Conservation (phyloP, 2,888 invertebrate genomes). For the Drosophila subsilvestris region DNA sequence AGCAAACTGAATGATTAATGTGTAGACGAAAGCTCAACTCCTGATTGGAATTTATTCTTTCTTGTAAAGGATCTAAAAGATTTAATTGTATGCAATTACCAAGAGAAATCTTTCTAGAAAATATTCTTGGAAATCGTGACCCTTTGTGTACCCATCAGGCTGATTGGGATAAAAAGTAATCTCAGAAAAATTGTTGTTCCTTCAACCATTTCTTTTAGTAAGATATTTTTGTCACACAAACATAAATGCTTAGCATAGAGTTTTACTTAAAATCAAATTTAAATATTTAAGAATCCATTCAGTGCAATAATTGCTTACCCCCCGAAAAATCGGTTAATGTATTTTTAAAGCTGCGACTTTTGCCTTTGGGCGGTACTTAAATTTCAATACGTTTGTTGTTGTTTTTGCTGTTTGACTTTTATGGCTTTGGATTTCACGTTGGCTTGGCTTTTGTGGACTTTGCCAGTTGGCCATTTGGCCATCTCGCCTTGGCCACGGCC, state of each 20-base stretch:
- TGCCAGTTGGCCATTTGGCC: constrained; percentile 34
- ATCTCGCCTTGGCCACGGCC: constrained; percentile 26
- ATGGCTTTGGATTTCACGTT: constrained; percentile 48
- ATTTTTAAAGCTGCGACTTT: constrained; percentile 28
- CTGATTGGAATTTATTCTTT: background rate
- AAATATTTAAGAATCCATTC: background rate
- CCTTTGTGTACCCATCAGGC: background rate
- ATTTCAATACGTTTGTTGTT: constrained; percentile 30
- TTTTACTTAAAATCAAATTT: background rate
- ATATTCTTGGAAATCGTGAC: background rate
- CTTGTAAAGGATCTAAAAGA: background rate
- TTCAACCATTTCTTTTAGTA: too few relatives aligned
- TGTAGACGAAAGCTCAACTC: background rate
- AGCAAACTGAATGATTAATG: constrained; percentile 1
- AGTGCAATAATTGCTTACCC: constrained; percentile 2
- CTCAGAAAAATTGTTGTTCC: background rate
- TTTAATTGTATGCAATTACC: background rate
- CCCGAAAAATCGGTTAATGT: background rate
- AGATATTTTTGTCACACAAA: too few relatives aligned
- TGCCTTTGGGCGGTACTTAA: constrained; percentile 45
- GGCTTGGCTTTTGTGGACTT: constrained; percentile 37
- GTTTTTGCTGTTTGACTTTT: constrained; percentile 51
- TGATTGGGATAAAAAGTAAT: background rate
- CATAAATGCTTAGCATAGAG: too few relatives aligned
- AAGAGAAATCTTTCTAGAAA: background rate